Conservation (phyloP, 1,140 invertebrate genomes). For the Lordiphosa stackelbergi region DNA sequence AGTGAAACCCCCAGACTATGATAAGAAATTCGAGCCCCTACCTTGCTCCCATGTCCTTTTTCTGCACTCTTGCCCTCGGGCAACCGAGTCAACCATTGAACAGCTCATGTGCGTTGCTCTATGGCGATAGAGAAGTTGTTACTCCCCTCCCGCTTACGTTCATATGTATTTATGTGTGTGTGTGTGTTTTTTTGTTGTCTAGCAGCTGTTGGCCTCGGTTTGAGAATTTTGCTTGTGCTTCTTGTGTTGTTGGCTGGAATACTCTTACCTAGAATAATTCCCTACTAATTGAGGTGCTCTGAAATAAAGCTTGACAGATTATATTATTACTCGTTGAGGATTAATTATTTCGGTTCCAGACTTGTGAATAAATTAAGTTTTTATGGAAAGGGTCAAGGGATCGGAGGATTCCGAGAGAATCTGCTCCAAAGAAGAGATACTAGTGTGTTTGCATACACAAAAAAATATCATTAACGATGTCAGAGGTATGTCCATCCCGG, state of each 20-base stretch:
- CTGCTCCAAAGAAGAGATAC: no score
- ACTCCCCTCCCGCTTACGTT: background rate
- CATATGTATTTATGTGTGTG: conserved; percentile 9
- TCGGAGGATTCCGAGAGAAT: no score
- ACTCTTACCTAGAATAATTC: conserved; percentile 1
- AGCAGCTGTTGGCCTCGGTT: conserved; percentile 56
- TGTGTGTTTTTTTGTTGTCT: conserved; percentile 24
- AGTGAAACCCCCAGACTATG: conserved; percentile 9
- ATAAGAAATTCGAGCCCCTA: conserved; percentile 30
- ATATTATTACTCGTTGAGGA: no score
- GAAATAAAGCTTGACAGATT: no score
- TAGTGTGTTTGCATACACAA: no score
- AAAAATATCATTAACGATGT: no score
- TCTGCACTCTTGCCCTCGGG: conserved; percentile 18
- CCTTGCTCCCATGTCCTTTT: conserved; percentile 9
- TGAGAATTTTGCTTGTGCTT: conserved; percentile 32
- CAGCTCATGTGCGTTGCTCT: conserved; percentile 28
- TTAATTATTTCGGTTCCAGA: no score
- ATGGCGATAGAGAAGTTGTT: conserved; percentile 25
- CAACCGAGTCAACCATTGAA: conserved; percentile 27
- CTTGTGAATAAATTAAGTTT: no score
- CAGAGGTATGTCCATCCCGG: no score
- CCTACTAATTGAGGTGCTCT: no score
- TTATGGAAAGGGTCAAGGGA: no score
- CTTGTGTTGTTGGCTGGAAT: conserved; percentile 13